Evolutionary conservation across 2,113 vertebrate genomes (phyloP), one percentile per base, ranked within the genome.

Genomic region (Oncorhynchus nerka): DNA sequence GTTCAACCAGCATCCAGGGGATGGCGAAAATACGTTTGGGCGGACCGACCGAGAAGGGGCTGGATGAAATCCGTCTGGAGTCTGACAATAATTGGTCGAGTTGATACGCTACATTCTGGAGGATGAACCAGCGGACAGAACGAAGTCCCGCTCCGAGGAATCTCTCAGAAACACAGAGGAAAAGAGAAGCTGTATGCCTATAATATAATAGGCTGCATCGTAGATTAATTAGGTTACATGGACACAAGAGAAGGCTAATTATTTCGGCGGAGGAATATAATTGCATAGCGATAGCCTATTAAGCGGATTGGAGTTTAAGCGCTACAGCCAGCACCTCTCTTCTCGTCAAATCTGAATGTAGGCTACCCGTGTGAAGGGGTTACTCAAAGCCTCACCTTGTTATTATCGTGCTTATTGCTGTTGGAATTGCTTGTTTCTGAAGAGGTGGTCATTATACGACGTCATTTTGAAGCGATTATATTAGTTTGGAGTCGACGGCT

Each of bases 21-120:
- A 55, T 73, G 91, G 89, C 82, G 24, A 73, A 22, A 62, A 26
- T 66, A 13, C 51, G 83, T 75, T 73, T 75, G 86, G 85, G 81
- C 79, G 85, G 83, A 67, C 68, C 77, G 4, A 75, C 24, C 8
- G 7, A 15, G 45, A 55, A 78, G 76, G 88, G 90, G 88, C 30
- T 75, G 85, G 87, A 74, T 79, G 15, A 87, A 86, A 81, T 39
- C 77, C 79, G 39, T 68, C 16, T 12, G 76, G 78, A 87, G 81
- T 70, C 87, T 64, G 75, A 91, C 91, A 93, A 93, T 92, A 70
- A 75, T 77, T 84, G 85, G 79, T 75, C 75, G 86, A 80, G 82
- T 71, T 78, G 78, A 11, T 45, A 45, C 59, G 59, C 59, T 62
- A 24, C 59, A 34, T 8, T 34, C 65, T 67, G 28, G 12, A 32